Evolutionary conservation across 2,888 invertebrate species (phyloP).

Genomic region (Tipula lateralis): DNA sequence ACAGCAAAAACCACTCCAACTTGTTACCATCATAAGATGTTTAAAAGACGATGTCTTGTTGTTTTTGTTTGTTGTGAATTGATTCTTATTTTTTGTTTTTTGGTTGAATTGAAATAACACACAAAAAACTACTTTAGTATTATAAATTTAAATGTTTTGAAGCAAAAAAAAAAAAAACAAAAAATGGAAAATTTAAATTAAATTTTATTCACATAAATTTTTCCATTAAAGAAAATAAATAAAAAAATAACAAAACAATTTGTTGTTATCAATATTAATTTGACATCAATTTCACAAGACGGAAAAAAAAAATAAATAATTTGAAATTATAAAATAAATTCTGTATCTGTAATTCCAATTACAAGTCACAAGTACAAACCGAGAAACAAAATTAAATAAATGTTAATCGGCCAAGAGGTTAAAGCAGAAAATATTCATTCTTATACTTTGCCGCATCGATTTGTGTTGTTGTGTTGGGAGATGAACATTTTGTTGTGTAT

Average conservation of each 20-base stretch:
- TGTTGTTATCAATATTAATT: not conserved
- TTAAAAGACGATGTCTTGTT: not conserved
- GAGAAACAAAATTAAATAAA: not conserved
- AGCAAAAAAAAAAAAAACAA: too few relatives aligned
- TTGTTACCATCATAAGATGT: not conserved
- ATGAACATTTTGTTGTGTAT: not conserved
- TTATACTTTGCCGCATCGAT: not conserved
- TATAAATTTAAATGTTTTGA: not conserved
- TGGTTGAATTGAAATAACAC: not conserved
- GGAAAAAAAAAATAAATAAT: not conserved
- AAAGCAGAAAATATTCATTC: not conserved
- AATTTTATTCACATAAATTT: not conserved
- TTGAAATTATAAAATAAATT: not conserved
- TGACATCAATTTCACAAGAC: constrained; percentile 24
- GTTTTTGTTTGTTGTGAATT: not conserved
- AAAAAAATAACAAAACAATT: constrained; percentile 2
- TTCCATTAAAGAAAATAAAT: not conserved
- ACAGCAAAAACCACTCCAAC: not conserved
- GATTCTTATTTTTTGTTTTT: not conserved
- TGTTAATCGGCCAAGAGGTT: constrained; percentile 15
- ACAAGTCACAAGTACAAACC: not conserved
- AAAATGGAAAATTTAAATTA: not conserved
- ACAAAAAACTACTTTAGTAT: not conserved
- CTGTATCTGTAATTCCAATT: not conserved
- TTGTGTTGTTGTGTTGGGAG: not conserved